Evolutionary conservation across 2,797 vertebrate genomes (phyloP).

Genomic region (Aulostomus chinensis): DNA sequence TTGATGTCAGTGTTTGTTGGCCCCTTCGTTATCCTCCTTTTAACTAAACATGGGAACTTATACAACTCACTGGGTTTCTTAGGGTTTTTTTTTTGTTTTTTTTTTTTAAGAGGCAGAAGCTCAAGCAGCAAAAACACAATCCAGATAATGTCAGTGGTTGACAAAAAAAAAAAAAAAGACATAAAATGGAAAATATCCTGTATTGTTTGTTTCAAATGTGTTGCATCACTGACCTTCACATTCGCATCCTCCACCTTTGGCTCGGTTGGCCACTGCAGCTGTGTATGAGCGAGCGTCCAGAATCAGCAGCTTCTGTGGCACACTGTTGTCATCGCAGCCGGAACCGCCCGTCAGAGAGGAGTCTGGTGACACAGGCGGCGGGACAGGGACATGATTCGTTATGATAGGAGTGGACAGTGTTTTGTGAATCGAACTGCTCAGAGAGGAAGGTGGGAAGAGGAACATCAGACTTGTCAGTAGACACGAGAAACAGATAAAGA

Average conservation of each 20-base stretch:
- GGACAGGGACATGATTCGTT: conserved; percentile 1
- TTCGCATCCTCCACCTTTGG: conserved; percentile 97
- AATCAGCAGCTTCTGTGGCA: conserved; percentile 94
- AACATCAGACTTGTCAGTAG: background rate
- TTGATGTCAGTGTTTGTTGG: no score
- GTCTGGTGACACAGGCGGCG: conserved; percentile 82
- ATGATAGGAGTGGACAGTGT: background rate
- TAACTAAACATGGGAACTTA: no score
- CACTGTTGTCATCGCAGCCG: conserved; percentile 83
- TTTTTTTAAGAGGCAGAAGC: no score
- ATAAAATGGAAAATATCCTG: no score
- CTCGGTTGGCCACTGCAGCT: conserved; percentile 95
- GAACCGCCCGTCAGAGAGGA: conserved; percentile 89
- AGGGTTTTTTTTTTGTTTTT: no score
- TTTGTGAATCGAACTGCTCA: background rate
- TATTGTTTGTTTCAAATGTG: background rate
- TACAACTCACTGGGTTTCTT: no score
- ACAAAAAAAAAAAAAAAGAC: no score
- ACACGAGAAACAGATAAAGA: conserved; percentile 25
- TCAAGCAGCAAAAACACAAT: no score
- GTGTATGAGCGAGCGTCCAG: conserved; percentile 97
- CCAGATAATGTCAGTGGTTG: no score
- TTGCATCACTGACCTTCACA: conserved; percentile 88
- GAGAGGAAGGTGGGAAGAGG: background rate
- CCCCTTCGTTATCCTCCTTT: no score